Evolutionary conservation across 1,140 invertebrate genomes (phyloP).

Genomic region (Lordiphosa mommai): DNA sequence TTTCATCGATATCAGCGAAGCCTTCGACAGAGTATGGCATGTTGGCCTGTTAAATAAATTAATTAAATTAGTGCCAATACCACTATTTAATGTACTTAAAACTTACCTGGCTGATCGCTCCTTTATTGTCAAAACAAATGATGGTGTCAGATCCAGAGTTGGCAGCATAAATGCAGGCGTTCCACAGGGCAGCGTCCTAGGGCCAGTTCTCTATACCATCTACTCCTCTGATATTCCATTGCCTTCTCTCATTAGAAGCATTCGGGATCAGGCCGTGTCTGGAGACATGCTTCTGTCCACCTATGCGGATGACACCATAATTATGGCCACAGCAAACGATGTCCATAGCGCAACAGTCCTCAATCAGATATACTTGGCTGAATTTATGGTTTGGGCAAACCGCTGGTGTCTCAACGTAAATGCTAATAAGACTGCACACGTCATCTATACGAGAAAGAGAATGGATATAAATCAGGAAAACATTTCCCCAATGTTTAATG

Average conservation of each 20-base stretch:
- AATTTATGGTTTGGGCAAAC: background rate
- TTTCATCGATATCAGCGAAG: background rate
- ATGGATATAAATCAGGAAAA: background rate
- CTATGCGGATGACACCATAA: conserved; percentile 5
- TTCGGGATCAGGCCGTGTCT: too few species aligned
- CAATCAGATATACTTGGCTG: too few species aligned
- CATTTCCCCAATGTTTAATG: background rate
- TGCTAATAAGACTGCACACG: background rate
- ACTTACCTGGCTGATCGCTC: background rate
- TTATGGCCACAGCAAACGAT: background rate
- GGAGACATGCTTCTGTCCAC: too few species aligned
- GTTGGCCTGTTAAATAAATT: too few species aligned
- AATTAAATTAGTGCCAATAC: too few species aligned
- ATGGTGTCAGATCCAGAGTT: conserved; percentile 1
- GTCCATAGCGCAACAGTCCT: too few species aligned
- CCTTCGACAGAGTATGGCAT: too few species aligned
- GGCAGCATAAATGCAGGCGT: background rate
- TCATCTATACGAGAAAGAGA: background rate
- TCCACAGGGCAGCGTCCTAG: conserved; percentile 8
- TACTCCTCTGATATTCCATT: conserved; percentile 3
- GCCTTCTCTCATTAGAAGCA: background rate
- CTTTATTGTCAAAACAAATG: background rate
- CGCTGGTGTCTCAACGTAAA: conserved; percentile 2
- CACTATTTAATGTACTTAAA: too few species aligned
- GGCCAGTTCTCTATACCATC: conserved; percentile 3